Conservation (phyloP, 2,113 vertebrate genomes). For the Nyctibius bracteatus region DNA sequence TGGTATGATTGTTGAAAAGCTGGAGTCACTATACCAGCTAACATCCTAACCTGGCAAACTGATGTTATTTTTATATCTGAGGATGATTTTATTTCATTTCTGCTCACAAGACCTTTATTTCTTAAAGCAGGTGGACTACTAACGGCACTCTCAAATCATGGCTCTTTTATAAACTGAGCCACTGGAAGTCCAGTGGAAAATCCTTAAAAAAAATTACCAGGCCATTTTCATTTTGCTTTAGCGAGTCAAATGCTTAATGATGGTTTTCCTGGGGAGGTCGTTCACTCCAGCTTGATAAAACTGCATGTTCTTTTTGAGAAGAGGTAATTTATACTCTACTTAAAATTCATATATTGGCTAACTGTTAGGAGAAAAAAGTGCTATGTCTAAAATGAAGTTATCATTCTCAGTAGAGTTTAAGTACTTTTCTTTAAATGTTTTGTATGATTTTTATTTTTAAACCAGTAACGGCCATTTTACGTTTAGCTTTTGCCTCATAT, state of each 20-base stretch:
- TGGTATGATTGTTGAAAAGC: not conserved
- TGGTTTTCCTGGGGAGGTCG: not conserved
- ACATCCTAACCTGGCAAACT: not conserved
- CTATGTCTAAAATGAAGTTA: not conserved
- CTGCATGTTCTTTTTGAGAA: not conserved
- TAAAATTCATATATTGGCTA: not conserved
- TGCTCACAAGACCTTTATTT: not conserved
- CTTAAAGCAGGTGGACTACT: not conserved
- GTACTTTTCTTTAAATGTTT: not conserved
- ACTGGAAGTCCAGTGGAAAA: not conserved
- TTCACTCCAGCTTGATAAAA: not conserved
- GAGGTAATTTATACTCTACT: not conserved
- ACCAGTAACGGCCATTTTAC: not conserved
- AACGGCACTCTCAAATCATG: not conserved
- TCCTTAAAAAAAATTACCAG: not conserved
- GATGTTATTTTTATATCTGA: not conserved
- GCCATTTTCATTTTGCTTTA: not conserved
- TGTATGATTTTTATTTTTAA: not conserved
- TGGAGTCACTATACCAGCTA: not conserved
- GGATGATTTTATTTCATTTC: not conserved
- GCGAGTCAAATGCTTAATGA: not conserved
- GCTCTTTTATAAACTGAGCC: not conserved
- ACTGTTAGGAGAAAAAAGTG: not conserved
- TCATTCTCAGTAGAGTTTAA: not conserved
- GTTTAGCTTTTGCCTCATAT: not conserved